Base-by-base conservation (phyloP, 2,113 vertebrate genomes). In the Seriola rivoliana region DNA sequence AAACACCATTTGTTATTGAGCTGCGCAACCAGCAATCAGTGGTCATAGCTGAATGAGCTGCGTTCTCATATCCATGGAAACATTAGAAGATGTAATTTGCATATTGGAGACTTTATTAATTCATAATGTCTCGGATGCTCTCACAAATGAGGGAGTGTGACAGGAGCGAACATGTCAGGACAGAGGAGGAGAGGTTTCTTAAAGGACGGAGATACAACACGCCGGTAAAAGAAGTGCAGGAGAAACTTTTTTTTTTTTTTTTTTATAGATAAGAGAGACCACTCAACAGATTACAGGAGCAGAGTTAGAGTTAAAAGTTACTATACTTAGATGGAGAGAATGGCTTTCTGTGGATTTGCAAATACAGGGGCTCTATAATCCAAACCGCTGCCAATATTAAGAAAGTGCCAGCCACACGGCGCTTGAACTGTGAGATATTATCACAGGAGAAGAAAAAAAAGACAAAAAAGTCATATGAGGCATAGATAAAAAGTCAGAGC, bases 391-490 rank as follows among this genome's bases (percentile, higher is more conserved):
- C 69, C 62, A 72, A 64, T 81, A 82, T 54, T 80, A 85, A 81
- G 44, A 78, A 85, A 75, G 67, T 58, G 40, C 40, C 77, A 71
- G 44, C 34, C 58, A 79, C 62, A 55, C 17, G 1, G 5, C 14
- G 3, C 68, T 76, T 85, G 62, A 88, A 82, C n/a, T 83, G 54
- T 19, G 46, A 76, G 68, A 86, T 85, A 40, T 71, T 57, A 88
- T 75, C 82, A 57, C 17, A n/a, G 29, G 12, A 4, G 21, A 40
- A 5, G 19, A 5, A 16, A 5, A 38, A 42, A 42, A 42, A 42
- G 29, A 44, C n/a, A 2, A 42, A 9, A 42, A 9, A 75, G 48
- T 75, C 11, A 38, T 54, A 48, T 23, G 21, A 79, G 29, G n/a
- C 16, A 32, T 14, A 29, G 32, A 65, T 19, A 34, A 65, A 75